Conservation (phyloP, 2,797 vertebrate species). For the Manis javanica region DNA sequence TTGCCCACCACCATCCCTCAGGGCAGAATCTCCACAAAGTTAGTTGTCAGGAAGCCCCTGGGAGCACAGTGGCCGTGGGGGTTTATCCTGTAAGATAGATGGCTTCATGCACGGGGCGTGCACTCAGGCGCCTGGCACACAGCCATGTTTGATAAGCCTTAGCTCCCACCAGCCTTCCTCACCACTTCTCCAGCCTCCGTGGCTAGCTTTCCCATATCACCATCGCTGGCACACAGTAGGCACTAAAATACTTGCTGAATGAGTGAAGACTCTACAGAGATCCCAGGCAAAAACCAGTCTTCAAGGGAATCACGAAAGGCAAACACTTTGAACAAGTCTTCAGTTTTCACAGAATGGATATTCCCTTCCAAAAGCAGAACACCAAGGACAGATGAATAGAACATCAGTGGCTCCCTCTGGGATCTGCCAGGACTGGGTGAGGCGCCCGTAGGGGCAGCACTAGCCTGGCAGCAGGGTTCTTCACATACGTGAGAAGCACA, state of each 20-base stretch:
- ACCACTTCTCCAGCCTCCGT: accelerated
- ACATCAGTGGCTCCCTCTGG: background rate
- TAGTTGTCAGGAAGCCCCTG: background rate
- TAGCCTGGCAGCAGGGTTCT: background rate
- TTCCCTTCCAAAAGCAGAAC: background rate
- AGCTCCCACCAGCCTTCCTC: background rate
- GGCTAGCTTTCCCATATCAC: accelerated
- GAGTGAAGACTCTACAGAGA: background rate
- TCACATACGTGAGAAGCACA: background rate
- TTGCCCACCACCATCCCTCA: no score
- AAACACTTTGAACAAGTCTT: background rate
- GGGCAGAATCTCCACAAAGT: background rate
- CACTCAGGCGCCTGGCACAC: accelerated
- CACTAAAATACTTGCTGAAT: background rate
- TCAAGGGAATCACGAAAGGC: background rate
- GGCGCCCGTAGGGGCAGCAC: background rate
- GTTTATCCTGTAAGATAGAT: no score
- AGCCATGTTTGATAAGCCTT: accelerated
- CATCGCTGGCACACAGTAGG: accelerated
- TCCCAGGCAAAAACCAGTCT: background rate
- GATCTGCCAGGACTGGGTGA: background rate
- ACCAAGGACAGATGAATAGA: background rate
- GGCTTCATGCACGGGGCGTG: accelerated
- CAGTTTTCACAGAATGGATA: background rate
- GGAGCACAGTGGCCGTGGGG: accelerated